Evolutionary conservation across 2,797 vertebrate species (phyloP), one percentile per base, ranked within the genome.

Genomic region (Micromesistius poutassou): DNA sequence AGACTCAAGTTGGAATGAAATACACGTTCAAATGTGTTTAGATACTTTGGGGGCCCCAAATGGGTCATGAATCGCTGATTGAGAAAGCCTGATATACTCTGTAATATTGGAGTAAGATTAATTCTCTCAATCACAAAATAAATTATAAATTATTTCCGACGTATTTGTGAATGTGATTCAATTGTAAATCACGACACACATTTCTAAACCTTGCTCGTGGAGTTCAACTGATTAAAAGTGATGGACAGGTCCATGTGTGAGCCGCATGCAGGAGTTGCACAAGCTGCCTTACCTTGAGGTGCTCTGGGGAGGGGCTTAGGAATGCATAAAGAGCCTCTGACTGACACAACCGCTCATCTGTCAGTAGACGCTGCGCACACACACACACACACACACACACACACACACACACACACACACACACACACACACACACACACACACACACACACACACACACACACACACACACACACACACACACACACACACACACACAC

Each of bases 271-370:
- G 73, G 9, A 75, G 5, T 35, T 38, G 2, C 0, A 2, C 13
- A 10, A 31, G 28, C 30, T 2, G 55, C 25, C 76, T 94, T 87
- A 96, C 96, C 94, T 98, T 99, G 87, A 99, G 95, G 90, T 98
- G 94, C 88, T 98, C 98, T 72, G 97, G 97, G 74, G 97, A 98
- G 14, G 97, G 97, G 89, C 97, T 98, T 89, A 99, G 93, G 89
- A 99, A 99, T 77, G 97, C 97, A 0, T 99, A 99, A 86, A 99
- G 96, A 76, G 96, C 97, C 94, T 99, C 98, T 2, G 97, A 98
- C 92, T 98, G 97, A 92, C 96, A 98, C 84, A 99, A 88, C 31
- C 95, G 94, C 88, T 99, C 98, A 89, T 99, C 97, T 14, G 94
- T 95, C 88, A 99, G 94, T 88, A 98, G 77, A 73, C 90, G 90